phyloP scores from a whole-genome alignment of 2,888 invertebrate species.

The Heteropelma amictum region DNA sequence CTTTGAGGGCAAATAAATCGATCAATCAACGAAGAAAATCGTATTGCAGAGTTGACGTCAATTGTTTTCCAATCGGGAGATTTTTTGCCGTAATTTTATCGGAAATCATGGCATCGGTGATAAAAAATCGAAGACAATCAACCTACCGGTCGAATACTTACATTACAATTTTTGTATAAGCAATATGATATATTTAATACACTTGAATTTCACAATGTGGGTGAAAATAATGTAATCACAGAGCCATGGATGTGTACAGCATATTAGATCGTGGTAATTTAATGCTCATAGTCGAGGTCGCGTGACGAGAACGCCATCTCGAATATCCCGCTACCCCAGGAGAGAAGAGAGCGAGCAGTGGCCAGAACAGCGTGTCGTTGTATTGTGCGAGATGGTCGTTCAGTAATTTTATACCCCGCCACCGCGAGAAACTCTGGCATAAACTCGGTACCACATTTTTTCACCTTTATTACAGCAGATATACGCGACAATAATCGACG shows the following conservation, averaged over 20 bases:
- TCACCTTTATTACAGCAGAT: not conserved
- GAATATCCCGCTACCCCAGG: constrained; percentile 49
- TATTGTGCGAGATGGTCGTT: constrained; percentile 38
- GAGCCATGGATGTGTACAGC: constrained; percentile 8
- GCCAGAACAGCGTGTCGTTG: constrained; percentile 21
- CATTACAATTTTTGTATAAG: no score
- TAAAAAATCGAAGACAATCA: no score
- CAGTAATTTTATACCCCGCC: constrained; percentile 35
- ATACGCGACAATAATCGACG: not conserved
- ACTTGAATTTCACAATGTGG: constrained; percentile 30
- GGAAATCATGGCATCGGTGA: no score
- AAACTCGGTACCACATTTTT: not conserved
- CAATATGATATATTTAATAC: not conserved
- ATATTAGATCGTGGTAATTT: constrained; percentile 36
- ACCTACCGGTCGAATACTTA: no score
- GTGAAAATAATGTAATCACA: constrained; percentile 37
- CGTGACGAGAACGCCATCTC: constrained; percentile 43
- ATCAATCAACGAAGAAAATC: no score
- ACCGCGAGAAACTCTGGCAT: not conserved
- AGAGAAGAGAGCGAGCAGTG: not conserved
- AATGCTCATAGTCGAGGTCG: constrained; percentile 51
- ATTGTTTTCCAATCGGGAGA: no score
- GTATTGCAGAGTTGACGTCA: no score
- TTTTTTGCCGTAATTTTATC: no score
- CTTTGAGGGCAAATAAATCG: no score